phyloP scores from a whole-genome alignment of 2,888 invertebrate genomes.

The Melipona beecheii region DNA sequence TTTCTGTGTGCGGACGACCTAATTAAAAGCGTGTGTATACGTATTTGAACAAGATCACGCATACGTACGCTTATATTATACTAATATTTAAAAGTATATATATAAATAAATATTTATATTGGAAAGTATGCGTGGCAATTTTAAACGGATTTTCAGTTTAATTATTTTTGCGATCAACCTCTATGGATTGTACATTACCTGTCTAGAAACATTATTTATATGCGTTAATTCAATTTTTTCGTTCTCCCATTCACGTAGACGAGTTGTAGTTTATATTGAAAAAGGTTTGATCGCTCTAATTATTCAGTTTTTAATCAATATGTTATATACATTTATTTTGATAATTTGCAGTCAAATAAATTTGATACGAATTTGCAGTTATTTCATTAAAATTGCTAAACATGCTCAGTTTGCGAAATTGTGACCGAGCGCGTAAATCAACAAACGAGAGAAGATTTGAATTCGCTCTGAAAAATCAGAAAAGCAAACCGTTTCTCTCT shows the following conservation, averaged over 20 bases:
- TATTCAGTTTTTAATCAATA: neutral
- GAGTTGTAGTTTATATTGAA: neutral
- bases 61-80: slow-evolving; percentile 43
- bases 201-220: slow-evolving; percentile 5
- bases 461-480: slow-evolving; percentile 38
- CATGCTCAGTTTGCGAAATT: slow-evolving; percentile 36
- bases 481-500: slow-evolving; percentile 38
- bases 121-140: slow-evolving; percentile 57
- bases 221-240: neutral
- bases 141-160: slow-evolving; percentile 51
- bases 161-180: slow-evolving; percentile 9
- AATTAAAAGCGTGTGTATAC: slow-evolving; percentile 59
- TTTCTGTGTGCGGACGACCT: slow-evolving; percentile 69
- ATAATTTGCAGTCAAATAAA: neutral
- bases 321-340: neutral
- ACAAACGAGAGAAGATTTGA: neutral
- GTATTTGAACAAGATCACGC: slow-evolving; percentile 4
- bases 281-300: neutral
- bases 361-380: neutral
- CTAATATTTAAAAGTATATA: slow-evolving; percentile 59
- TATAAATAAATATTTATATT: slow-evolving; percentile 54
- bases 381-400: slow-evolving; percentile 61
- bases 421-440: slow-evolving; percentile 31
- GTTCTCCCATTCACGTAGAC: neutral
- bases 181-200: slow-evolving; percentile 28